Percentiles rank a stretch among this genome's conserved stretches.
These are phyloP conservation scores for Catagonus wagneri DNA, from an alignment of 2,113 vertebrate species.

Conservation along the genomic window DNA sequence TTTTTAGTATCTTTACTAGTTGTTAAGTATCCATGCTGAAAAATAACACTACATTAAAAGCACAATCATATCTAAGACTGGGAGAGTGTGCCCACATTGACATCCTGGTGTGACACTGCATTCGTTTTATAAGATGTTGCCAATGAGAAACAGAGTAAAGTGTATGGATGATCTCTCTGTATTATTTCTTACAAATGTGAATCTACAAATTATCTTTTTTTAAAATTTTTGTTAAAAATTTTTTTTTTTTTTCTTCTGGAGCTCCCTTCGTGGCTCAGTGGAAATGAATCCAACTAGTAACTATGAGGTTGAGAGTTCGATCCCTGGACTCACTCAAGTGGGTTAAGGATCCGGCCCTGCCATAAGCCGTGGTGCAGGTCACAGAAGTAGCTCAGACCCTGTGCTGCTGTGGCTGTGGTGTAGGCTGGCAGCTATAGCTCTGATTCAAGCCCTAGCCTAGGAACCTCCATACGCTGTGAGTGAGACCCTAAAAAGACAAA, in stretches of 20 bases:
- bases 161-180: neutral
- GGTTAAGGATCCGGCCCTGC: too few species aligned
- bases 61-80: neutral
- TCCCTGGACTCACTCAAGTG: too few species aligned
- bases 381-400: too few species aligned
- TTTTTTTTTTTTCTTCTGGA: neutral
- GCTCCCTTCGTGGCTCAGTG: too few species aligned
- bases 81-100: neutral
- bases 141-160: neutral
- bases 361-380: too few species aligned
- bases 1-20: neutral
- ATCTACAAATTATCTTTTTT: neutral
- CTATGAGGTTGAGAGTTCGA: too few species aligned
- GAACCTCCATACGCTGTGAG: too few species aligned
- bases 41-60: neutral
- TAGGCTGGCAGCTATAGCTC: too few species aligned
- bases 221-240: neutral
- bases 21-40: neutral
- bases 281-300: too few species aligned
- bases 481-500: too few species aligned
- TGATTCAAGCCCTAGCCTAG: too few species aligned
- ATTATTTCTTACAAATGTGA: neutral
- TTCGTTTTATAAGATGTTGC: neutral
- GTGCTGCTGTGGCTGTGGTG: too few species aligned
- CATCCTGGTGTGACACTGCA: neutral